Evolutionary conservation across 2,888 invertebrate genomes (phyloP), one percentile per base, ranked within the genome.

Genomic region (Drosophila colorata): DNA sequence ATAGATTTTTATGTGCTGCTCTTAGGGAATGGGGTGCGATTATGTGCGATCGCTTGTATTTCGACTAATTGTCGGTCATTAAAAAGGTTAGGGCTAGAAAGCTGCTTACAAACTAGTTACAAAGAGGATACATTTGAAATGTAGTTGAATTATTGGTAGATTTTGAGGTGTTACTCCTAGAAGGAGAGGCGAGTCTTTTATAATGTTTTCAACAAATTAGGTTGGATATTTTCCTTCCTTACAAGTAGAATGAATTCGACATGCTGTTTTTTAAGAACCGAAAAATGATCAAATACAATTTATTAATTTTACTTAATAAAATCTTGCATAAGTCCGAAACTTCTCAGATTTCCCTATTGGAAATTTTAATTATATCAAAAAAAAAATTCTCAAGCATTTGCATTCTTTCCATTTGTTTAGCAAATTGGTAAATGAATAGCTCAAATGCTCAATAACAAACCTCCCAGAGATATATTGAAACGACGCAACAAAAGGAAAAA

Each of bases 41-140:
- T 60, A 53, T 47, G 43, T 16, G 49, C 41, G 70, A 75, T 78
- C 70, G 63, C 60, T 41, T 44, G 37, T 47, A 14, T 38, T 37
- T 28, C 23, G 33, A 61, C 74, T 74, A 74, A 74, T 74, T 78
- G 69, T 16, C 52, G 43, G 14, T 25, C 35, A 47, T 20, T 48
- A 18, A 49, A 25, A 16, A 16, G 31, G 13, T 57, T 58, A 23
- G 7, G 25, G 13, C 18, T 13, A 11, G 5, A 20, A 6, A 16
- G 4, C 13, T 40, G 9, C 11, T 20, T 18, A 20, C 20, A 40
- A 40, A 18, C 40, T 18, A 41, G 40, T 18, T 41, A 41, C 40
- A 18, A 41, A 7, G 5, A 41, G 18, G 11, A 13, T 20, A 20
- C 20, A 0, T 20, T 20, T 20, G 20, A 20, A 20, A 20, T 4